phyloP scores from a whole-genome alignment of 2,113 vertebrate species.

The Anser brachyrhynchus region DNA sequence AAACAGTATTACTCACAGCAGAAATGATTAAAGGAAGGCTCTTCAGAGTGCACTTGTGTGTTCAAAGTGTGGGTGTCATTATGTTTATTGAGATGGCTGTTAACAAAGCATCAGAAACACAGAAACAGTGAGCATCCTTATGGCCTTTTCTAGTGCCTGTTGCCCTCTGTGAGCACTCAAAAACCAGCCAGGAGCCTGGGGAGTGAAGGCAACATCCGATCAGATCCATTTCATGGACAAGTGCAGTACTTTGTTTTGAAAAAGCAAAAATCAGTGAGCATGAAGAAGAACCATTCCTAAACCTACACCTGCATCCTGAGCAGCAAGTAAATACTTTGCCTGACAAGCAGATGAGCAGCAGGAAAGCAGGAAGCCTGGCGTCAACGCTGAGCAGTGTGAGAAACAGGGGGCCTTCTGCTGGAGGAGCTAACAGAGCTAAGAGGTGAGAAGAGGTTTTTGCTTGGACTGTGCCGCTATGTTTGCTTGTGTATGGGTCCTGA shows the following conservation, averaged over 20 bases:
- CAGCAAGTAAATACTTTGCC: not conserved
- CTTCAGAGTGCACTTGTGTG: not conserved
- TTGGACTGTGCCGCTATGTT: not conserved
- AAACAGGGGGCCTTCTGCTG: not conserved
- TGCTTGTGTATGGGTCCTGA: not conserved
- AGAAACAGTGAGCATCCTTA: not conserved
- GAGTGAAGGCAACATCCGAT: not conserved
- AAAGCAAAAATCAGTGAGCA: not conserved
- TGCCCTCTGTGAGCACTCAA: not conserved
- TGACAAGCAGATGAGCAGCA: not conserved
- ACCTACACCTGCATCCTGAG: not conserved
- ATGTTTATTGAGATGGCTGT: not conserved
- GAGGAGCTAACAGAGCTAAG: not conserved
- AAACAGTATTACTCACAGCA: not conserved
- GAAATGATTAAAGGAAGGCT: slow-evolving; percentile 10
- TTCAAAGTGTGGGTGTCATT: not conserved
- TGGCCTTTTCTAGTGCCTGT: not conserved
- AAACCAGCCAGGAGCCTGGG: not conserved
- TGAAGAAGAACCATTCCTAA: not conserved
- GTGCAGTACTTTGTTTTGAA: not conserved
- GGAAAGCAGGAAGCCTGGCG: not conserved
- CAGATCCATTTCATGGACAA: not conserved
- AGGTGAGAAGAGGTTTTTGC: not conserved
- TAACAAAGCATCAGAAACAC: not conserved
- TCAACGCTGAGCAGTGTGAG: fast-evolving